These are phyloP conservation scores for Graptemys geographica DNA, from an alignment of 2,797 vertebrate species.

Conservation along the genomic window DNA sequence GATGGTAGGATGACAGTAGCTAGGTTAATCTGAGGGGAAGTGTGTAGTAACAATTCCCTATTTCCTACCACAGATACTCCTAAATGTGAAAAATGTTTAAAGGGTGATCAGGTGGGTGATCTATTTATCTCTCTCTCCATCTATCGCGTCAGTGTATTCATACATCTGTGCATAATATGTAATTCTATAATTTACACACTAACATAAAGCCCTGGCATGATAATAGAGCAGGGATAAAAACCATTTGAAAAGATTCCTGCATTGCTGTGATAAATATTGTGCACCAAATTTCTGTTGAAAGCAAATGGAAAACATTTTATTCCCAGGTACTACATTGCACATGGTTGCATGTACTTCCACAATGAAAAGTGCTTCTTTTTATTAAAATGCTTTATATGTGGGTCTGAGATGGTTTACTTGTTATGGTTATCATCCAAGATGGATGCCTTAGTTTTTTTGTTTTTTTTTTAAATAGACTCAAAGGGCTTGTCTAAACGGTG, in stretches of 20 bases:
- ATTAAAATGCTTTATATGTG: constrained; percentile 14
- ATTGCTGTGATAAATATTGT: not conserved
- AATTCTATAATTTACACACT: constrained; percentile 13
- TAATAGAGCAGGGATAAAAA: constrained; percentile 10
- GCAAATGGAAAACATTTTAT: constrained; percentile 22
- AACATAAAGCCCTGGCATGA: not conserved
- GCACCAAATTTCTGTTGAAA: not conserved
- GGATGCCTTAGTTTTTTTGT: not conserved
- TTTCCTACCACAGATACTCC: not conserved
- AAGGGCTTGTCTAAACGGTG: not conserved
- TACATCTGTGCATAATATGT: constrained; percentile 14
- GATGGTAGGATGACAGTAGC: constrained; percentile 45
- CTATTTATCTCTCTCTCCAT: not conserved
- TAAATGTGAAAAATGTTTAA: not conserved
- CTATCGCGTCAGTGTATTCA: not conserved
- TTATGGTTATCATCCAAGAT: not conserved
- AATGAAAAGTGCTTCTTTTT: not conserved
- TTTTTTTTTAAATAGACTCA: not conserved
- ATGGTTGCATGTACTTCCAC: not conserved
- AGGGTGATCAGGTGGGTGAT: not conserved
- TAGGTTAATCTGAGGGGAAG: constrained; percentile 60
- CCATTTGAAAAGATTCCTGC: not conserved
- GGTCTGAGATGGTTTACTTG: not conserved
- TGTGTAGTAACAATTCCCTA: constrained; percentile 24
- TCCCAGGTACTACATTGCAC: constrained; percentile 15